Base-by-base conservation (phyloP, 2,113 vertebrate genomes). In the Microtus richardsoni region DNA sequence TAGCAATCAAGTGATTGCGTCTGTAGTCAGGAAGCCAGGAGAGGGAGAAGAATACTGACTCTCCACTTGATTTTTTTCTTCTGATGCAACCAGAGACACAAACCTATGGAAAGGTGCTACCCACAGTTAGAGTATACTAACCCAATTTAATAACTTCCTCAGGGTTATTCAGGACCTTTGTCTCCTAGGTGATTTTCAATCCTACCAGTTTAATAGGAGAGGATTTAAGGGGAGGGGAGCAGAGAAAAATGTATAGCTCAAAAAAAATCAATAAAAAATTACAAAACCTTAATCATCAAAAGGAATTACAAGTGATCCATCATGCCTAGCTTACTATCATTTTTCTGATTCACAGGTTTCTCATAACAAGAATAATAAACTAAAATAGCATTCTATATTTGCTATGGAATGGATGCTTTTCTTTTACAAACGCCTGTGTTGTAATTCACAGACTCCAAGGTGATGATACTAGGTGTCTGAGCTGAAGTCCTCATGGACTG, bases 261-360 rank as follows among this genome's bases (percentile, higher is more conserved):
- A 58, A 58, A 52, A 58, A 58, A 58, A 58, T 58, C 54, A 6
- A 19, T 58, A 58, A 58, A 58, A 58, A 19, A 58, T 19, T 54
- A 19, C 5, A 19, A 58, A 19, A 19, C 14, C 44, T 17, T 39
- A 83, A 41, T 8, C 7, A 41, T 41, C 33, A 26, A 41, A 62
- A 62, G 58, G 83, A 21, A 47, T 10, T 80, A 22, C 47, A 9
- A 47, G 9, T 47, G 3, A 4, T 19, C 1, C 28, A 33, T 13
- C 17, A 47, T 64, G 9, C 9, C 8, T 22, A 68, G 28, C 4
- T 68, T 22, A 49, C 11, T 36, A 0, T 36, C 5, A 74, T 77
- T 78, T 77, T 3, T 83, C 30, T 78, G 68, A 3, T 47, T 8
- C 2, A 19, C 0, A 49, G 0, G n/a, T 64, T n/a, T 71, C 36